Percentiles rank a stretch among this genome's conserved stretches.
These are phyloP conservation scores for Macrosiphum euphorbiae DNA, from an alignment of 2,888 invertebrate genomes.

Conservation along the genomic window DNA sequence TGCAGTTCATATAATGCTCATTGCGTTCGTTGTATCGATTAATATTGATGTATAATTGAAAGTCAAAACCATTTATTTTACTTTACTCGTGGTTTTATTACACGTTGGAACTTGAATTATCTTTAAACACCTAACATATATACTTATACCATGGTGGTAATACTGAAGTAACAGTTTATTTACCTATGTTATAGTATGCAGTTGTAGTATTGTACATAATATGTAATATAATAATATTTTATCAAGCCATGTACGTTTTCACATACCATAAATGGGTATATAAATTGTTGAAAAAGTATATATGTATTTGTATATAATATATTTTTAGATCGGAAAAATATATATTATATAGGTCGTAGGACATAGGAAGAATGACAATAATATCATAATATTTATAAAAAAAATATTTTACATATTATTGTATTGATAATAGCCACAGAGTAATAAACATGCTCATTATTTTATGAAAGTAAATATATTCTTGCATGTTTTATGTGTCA, in stretches of 20 bases:
- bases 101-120: neutral
- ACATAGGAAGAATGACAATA: neutral
- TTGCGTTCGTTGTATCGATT: conserved; percentile 43
- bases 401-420: neutral
- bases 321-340: neutral
- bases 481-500: neutral
- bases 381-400: conserved; percentile 2
- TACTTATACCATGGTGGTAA: neutral
- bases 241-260: neutral
- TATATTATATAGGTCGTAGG: neutral
- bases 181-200: neutral
- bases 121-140: conserved; percentile 18
- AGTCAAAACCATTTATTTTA: conserved; percentile 54
- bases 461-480: conserved; percentile 6
- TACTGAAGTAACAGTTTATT: neutral
- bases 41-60: conserved; percentile 48
- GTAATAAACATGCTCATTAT: conserved; percentile 12
- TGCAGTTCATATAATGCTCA: conserved; percentile 53
- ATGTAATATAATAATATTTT: neutral
- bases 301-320: too few relatives aligned
- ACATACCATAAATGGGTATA: neutral
- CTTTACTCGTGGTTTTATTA: conserved; percentile 51
- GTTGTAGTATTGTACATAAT: neutral
- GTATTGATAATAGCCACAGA: conserved; percentile 14
- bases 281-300: conserved; percentile 5